A percentile compares a stretch with the other conserved stretches of the same genome.
Conservation (phyloP, 2,797 vertebrate genomes). For the Micropoecilia bifurca region DNA sequence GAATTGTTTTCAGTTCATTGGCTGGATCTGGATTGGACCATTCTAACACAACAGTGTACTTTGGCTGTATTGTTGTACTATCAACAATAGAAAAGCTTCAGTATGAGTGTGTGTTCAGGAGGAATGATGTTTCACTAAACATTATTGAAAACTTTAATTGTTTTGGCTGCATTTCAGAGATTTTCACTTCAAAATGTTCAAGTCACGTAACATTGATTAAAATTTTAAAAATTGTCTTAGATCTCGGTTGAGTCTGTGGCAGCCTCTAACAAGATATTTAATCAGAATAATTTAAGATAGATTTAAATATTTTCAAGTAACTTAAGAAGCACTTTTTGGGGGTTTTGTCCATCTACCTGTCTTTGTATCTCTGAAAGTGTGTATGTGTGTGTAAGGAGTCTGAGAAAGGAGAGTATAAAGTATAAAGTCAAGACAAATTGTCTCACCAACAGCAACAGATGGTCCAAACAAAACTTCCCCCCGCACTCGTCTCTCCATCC, state of each 20-base stretch:
- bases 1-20: background rate
- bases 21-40: background rate
- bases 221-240: background rate
- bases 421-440: constrained; percentile 60
- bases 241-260: background rate
- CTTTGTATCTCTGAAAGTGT: constrained; percentile 25
- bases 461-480: constrained; percentile 68
- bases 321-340: constrained; percentile 33
- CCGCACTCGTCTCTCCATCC: constrained; percentile 47
- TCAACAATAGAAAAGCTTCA: background rate
- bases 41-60: background rate
- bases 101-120: background rate
- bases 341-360: constrained; percentile 33
- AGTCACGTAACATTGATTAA: background rate
- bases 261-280: background rate
- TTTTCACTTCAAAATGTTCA: background rate
- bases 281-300: background rate
- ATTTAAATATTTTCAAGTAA: background rate
- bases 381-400: constrained; percentile 40
- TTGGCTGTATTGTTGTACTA: background rate
- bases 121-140: background rate
- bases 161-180: background rate
- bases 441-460: constrained; percentile 83
- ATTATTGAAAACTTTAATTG: background rate
- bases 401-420: constrained; percentile 47